These are phyloP conservation scores for Colletes gigas DNA, from an alignment of 1,140 invertebrate species.

Conservation along the genomic window DNA sequence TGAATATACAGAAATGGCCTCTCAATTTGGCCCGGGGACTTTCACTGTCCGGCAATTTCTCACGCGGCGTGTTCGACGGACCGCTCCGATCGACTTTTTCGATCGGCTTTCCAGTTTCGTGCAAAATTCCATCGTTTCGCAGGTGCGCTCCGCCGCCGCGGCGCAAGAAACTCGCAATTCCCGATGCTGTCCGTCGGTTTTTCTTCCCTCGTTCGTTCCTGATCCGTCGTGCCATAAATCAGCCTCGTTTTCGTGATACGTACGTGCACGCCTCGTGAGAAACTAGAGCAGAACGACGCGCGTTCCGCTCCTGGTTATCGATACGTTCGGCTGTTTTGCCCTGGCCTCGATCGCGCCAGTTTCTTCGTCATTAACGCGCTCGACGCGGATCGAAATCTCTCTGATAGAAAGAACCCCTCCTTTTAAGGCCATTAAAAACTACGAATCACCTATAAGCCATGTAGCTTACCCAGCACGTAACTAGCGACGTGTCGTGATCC, in stretches of 20 bases:
- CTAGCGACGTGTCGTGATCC: too few relatives aligned
- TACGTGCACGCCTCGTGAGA: constrained; percentile 24
- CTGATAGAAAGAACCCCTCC: too few relatives aligned
- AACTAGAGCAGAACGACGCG: constrained; percentile 35
- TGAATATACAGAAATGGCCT: neutral
- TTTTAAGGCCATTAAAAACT: too few relatives aligned
- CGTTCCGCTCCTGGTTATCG: neutral
- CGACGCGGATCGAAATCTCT: neutral
- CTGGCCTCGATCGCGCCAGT: neutral
- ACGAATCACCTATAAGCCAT: too few relatives aligned
- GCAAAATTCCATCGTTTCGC: constrained; percentile 38
- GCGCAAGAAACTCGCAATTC: constrained; percentile 34
- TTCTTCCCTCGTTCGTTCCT: constrained; percentile 24
- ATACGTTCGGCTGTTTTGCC: neutral
- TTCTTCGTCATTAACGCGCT: neutral
- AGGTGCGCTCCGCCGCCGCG: constrained; percentile 14
- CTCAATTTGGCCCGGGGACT: constrained; percentile 22
- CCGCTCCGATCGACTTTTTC: constrained; percentile 24
- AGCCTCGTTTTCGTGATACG: constrained; percentile 46
- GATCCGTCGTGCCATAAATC: constrained; percentile 40
- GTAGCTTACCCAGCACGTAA: too few relatives aligned
- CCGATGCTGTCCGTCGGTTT: constrained; percentile 21
- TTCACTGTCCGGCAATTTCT: constrained; percentile 35
- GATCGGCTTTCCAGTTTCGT: constrained; percentile 42
- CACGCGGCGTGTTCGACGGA: neutral